Conservation (phyloP, 2,113 vertebrate genomes). For the Pteruthius melanotis region DNA sequence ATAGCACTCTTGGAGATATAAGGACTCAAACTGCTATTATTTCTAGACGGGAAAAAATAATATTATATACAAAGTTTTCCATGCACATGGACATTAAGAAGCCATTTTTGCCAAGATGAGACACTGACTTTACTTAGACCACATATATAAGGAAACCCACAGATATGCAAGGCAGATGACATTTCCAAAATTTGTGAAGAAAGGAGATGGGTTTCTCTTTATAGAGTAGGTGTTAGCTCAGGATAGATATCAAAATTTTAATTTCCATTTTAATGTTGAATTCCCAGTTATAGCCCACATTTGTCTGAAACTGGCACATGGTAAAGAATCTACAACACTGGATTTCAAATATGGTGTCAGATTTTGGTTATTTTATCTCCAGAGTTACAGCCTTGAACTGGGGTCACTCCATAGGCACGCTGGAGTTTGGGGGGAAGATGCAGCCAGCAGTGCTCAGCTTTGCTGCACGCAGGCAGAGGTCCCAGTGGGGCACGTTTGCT, state of each 20-base stretch:
- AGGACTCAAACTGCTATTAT: background rate
- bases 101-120: background rate
- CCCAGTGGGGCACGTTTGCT: background rate
- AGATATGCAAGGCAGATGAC: background rate
- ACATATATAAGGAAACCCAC: background rate
- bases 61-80: background rate
- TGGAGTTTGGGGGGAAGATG: fast-evolving
- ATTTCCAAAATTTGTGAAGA: background rate
- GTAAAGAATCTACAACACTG: background rate
- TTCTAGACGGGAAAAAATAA: background rate
- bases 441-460: background rate
- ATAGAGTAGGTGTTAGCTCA: background rate
- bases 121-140: background rate
- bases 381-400: background rate
- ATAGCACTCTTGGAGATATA: background rate
- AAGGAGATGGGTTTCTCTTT: background rate
- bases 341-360: background rate
- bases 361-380: background rate
- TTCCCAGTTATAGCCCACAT: background rate
- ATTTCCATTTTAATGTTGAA: background rate
- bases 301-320: background rate
- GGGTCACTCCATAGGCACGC: fast-evolving
- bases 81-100: background rate
- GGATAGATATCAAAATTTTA: background rate
- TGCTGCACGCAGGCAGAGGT: background rate